Evolutionary conservation across 2,888 invertebrate species (phyloP).

Genomic region (Morpho helenor): DNA sequence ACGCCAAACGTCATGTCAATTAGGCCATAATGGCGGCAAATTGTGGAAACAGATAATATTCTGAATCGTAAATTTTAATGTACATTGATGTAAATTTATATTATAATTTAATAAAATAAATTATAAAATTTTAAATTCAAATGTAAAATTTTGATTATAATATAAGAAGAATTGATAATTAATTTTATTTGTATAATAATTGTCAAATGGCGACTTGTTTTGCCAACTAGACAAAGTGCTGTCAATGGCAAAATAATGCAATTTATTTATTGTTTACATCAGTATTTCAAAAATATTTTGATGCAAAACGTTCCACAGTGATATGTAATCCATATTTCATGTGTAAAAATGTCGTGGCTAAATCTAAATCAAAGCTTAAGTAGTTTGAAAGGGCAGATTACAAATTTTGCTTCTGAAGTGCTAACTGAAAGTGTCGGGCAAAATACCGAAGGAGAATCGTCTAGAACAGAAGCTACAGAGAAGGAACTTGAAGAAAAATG

Average conservation of each 20-base stretch:
- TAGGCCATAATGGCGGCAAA: constrained; percentile 15
- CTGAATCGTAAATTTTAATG: too few relatives aligned
- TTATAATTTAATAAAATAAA: too few relatives aligned
- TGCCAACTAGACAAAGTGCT: constrained; percentile 76
- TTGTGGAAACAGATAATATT: neutral
- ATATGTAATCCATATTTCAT: constrained; percentile 47
- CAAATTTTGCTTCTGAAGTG: constrained; percentile 93
- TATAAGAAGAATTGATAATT: too few relatives aligned
- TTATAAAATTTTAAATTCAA: too few relatives aligned
- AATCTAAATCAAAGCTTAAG: constrained; percentile 82
- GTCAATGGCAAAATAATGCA: constrained; percentile 72
- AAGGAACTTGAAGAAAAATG: constrained; percentile 79
- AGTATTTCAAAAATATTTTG: constrained; percentile 38
- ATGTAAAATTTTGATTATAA: too few relatives aligned
- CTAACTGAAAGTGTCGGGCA: constrained; percentile 86
- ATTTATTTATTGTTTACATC: constrained; percentile 67
- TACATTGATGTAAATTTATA: neutral
- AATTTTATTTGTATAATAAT: neutral
- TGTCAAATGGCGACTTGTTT: constrained; percentile 51
- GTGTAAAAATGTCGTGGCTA: constrained; percentile 82
- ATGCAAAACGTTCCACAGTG: constrained; percentile 39
- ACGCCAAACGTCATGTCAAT: constrained; percentile 13
- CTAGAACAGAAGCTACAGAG: constrained; percentile 42
- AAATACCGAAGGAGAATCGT: constrained; percentile 41
- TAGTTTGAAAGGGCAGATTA: constrained; percentile 91